Percentiles rank a stretch among this genome's conserved stretches.
Evolutionary conservation across 2,888 invertebrate species (phyloP).

Genomic region (Rugalucina vietnamica): DNA sequence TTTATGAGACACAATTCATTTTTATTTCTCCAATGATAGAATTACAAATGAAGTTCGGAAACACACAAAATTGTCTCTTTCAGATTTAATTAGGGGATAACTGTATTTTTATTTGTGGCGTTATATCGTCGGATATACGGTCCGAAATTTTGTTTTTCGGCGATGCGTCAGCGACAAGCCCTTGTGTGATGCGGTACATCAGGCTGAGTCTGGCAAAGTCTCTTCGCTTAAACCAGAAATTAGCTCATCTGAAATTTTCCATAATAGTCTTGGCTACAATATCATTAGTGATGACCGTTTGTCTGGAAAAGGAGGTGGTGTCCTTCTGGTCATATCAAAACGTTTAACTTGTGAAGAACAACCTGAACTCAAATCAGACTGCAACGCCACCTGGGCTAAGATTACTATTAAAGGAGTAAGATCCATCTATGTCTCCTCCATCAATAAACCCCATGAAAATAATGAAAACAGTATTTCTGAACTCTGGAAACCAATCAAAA

Average conservation of each 20-base stretch:
- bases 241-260: constrained; percentile 13
- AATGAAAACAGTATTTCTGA: not conserved
- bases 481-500: not conserved
- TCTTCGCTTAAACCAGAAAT: constrained; percentile 19
- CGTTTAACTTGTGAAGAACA: constrained; percentile 7
- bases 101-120: too few species aligned
- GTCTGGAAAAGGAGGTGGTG: not conserved
- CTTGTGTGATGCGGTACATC: too few species aligned
- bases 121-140: too few species aligned
- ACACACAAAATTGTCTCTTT: too few species aligned
- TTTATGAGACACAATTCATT: too few species aligned
- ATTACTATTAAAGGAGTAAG: not conserved
- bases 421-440: not conserved
- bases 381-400: constrained; percentile 1
- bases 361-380: not conserved
- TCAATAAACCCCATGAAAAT: constrained; percentile 29
- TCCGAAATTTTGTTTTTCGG: too few species aligned
- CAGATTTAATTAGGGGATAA: too few species aligned
- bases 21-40: too few species aligned
- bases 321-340: constrained; percentile 10
- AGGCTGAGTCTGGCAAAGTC: too few species aligned
- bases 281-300: constrained; percentile 18
- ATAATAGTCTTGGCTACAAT: not conserved
- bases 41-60: too few species aligned
- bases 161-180: too few species aligned